These are phyloP conservation scores for Amazona finschi DNA, from an alignment of 2,797 vertebrate genomes.

Conservation along the genomic window DNA sequence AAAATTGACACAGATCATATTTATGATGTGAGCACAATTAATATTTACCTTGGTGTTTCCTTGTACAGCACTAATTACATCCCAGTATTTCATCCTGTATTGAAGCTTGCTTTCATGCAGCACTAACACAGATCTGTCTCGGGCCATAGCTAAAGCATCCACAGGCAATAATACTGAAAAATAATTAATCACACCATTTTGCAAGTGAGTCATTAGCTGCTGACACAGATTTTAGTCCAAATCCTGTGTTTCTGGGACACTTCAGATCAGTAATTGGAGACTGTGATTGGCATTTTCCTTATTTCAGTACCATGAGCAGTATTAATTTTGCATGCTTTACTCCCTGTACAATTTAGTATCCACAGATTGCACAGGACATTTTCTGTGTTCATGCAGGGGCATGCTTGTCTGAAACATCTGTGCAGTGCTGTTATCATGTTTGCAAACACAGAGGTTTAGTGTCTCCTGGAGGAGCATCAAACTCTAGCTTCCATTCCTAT, in stretches of 20 bases:
- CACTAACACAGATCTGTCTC: neutral
- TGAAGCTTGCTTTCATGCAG: neutral
- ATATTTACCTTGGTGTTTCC: neutral
- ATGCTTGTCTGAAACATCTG: neutral
- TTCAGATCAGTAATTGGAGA: neutral
- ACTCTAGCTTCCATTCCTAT: neutral
- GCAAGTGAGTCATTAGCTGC: neutral
- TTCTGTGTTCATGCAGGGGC: neutral
- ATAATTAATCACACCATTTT: neutral
- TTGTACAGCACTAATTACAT: neutral
- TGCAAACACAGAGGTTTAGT: neutral
- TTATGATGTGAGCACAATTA: neutral
- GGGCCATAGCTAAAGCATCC: neutral
- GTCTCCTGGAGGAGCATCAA: neutral
- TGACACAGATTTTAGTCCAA: neutral
- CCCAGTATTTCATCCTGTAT: neutral
- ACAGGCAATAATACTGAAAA: rapidly evolving
- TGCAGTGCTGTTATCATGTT: neutral
- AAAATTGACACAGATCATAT: neutral
- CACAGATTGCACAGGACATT: neutral
- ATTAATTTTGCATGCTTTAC: neutral
- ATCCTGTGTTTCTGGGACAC: neutral
- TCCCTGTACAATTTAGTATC: neutral
- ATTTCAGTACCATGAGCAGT: neutral
- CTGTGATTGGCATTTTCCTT: neutral